phyloP scores from a whole-genome alignment of 2,888 invertebrate species.

The Pecten maximus region DNA sequence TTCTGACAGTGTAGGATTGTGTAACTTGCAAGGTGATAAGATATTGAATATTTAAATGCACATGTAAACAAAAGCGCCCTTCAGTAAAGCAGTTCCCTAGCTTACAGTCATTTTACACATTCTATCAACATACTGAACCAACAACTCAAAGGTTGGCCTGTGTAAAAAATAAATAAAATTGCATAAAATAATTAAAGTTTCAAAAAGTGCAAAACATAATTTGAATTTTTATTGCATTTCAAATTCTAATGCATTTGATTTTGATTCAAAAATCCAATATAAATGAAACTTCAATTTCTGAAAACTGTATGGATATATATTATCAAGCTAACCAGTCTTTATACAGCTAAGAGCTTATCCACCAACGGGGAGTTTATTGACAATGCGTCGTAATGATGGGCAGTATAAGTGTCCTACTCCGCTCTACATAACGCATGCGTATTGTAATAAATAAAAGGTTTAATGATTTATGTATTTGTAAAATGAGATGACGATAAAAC shows the following conservation, averaged over 20 bases:
- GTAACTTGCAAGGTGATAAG: neutral
- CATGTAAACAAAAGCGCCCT: neutral
- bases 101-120: neutral
- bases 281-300: neutral
- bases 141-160: neutral
- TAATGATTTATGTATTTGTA: neutral
- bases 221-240: neutral
- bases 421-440: neutral
- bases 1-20: neutral
- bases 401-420: neutral
- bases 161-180: too few species aligned
- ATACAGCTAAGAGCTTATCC: neutral
- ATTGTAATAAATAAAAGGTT: neutral
- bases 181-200: too few species aligned
- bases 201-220: neutral
- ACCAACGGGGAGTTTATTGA: neutral
- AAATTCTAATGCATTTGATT: neutral
- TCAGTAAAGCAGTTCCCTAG: neutral
- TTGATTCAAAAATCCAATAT: neutral
- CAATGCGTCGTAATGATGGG: neutral
- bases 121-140: neutral
- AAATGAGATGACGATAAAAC: neutral
- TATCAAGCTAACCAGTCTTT: neutral
- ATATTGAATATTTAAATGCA: neutral
- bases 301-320: neutral